Conservation (phyloP, 2,888 invertebrate genomes). For the Thera obeliscata region DNA sequence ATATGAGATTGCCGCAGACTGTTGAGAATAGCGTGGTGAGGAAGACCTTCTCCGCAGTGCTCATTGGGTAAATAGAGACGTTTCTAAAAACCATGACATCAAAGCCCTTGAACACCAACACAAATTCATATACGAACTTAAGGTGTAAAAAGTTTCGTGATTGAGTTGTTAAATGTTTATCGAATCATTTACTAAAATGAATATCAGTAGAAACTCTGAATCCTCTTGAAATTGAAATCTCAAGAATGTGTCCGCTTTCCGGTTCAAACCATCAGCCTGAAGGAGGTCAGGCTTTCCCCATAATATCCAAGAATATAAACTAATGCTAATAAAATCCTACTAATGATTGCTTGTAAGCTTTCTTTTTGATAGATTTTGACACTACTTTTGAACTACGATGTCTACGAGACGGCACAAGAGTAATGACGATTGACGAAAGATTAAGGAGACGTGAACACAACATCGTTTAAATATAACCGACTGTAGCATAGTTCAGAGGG, state of each 20-base stretch:
- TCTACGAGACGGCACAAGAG: neutral
- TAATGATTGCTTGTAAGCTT: neutral
- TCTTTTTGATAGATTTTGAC: neutral
- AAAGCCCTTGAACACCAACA: slow-evolving; percentile 15
- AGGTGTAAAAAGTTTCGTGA: slow-evolving; percentile 10
- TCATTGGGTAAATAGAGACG: neutral
- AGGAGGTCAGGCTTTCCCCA: too few relatives aligned
- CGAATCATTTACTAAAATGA: slow-evolving; percentile 5
- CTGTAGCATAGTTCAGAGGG: neutral
- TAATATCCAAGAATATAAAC: too few relatives aligned
- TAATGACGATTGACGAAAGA: neutral
- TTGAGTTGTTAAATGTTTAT: slow-evolving; percentile 13
- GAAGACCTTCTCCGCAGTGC: neutral
- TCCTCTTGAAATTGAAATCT: too few relatives aligned
- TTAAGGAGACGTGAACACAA: neutral
- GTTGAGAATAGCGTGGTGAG: neutral
- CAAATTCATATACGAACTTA: slow-evolving; percentile 16
- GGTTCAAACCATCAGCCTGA: too few relatives aligned
- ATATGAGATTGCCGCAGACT: neutral
- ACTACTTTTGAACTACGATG: neutral
- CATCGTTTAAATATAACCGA: neutral
- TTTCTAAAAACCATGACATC: slow-evolving; percentile 6
- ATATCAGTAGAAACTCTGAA: too few relatives aligned
- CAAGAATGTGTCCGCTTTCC: too few relatives aligned
- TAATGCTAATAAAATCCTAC: too few relatives aligned